phyloP scores from a whole-genome alignment of 2,797 vertebrate species.

The Leptoclinus maculatus region DNA sequence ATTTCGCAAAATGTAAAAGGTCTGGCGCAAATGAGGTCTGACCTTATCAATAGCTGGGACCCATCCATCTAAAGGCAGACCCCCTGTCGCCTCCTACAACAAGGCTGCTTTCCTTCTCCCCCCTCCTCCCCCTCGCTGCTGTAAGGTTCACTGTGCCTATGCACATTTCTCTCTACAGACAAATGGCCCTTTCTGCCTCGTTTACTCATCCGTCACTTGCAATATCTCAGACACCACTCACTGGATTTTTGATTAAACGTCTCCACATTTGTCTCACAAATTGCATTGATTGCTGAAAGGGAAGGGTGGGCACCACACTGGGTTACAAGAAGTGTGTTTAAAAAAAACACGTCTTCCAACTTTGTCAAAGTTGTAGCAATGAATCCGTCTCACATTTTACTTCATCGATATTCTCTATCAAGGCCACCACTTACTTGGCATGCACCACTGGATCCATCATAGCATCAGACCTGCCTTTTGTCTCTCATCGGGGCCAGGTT shows the following conservation, averaged over 20 bases:
- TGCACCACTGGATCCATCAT: slow-evolving; percentile 16
- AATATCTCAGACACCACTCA: slow-evolving; percentile 52
- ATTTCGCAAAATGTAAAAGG: slow-evolving; percentile 89
- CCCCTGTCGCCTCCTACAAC: slow-evolving; percentile 70
- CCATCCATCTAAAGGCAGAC: slow-evolving; percentile 88
- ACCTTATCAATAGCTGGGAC: slow-evolving; percentile 90
- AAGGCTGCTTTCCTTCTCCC: slow-evolving; percentile 58
- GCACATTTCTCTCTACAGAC: slow-evolving; percentile 33
- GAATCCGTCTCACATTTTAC: background rate
- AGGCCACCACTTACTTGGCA: background rate
- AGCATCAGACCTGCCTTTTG: slow-evolving; percentile 38
- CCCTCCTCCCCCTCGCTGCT: slow-evolving; percentile 17
- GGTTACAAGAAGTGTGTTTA: background rate
- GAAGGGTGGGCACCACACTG: background rate
- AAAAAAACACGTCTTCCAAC: background rate
- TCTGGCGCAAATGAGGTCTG: slow-evolving; percentile 88
- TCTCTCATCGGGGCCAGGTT: slow-evolving; percentile 31
- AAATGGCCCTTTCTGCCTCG: slow-evolving; percentile 47
- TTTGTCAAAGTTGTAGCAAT: slow-evolving; percentile 3
- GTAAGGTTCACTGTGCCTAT: slow-evolving; percentile 45
- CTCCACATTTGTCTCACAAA: slow-evolving; percentile 50
- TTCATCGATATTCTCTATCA: slow-evolving; percentile 12
- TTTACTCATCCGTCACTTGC: slow-evolving; percentile 62
- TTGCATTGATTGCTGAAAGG: slow-evolving; percentile 50
- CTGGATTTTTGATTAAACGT: slow-evolving; percentile 60